phyloP scores from a whole-genome alignment of 2,113 vertebrate genomes.

The Psephotus haematonotus region DNA sequence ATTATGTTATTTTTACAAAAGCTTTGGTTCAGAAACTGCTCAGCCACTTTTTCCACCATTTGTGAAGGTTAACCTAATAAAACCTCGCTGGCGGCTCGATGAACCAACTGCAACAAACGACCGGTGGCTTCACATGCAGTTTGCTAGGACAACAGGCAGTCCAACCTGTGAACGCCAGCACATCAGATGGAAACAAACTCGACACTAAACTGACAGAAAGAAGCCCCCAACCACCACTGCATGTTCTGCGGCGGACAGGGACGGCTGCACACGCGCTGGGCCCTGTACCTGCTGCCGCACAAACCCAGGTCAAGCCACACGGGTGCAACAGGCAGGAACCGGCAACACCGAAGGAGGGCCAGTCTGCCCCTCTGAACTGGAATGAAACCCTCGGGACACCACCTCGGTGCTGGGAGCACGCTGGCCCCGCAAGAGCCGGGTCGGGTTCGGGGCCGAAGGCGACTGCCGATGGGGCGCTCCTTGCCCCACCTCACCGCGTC shows the following conservation, averaged over 20 bases:
- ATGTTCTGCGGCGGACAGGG: no score
- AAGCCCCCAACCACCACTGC: no score
- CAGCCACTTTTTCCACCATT: neutral
- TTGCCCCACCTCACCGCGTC: no score
- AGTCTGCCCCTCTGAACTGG: rapidly evolving
- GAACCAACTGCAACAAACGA: neutral
- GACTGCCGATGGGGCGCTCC: neutral
- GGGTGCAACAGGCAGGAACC: neutral
- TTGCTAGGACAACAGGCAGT: neutral
- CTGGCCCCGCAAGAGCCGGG: neutral
- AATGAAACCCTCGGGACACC: neutral
- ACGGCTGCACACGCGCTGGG: no score
- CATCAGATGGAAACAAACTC: neutral
- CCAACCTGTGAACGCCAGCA: neutral
- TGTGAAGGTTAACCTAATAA: neutral
- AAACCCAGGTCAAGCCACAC: neutral
- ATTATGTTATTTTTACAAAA: neutral
- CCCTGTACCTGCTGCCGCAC: neutral
- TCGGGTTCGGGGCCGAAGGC: neutral
- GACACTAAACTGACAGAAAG: neutral
- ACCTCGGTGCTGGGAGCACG: neutral
- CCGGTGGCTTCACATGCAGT: neutral
- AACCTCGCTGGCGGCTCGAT: rapidly evolving
- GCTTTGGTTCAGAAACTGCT: neutral
- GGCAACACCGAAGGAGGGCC: neutral